Base-by-base conservation (phyloP, 1,140 invertebrate genomes). In the Panagrolaimus sp. region DNA sequence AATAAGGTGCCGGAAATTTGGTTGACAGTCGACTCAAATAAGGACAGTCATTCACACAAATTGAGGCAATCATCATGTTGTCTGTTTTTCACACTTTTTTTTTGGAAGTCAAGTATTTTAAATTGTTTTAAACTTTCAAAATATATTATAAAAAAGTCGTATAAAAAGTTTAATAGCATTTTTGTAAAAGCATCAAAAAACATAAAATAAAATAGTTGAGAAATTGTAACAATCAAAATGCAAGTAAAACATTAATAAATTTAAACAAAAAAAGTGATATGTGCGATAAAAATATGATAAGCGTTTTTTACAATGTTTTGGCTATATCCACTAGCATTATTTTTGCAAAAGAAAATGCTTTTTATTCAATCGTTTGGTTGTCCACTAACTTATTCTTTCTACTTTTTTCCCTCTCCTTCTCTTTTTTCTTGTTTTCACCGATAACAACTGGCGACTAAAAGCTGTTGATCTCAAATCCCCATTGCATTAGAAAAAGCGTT, bases 1-100 rank as follows among this genome's bases (percentile, higher is more conserved):
- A 58, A 58, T 58, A 58, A 58, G 52, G 52, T 58, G 52, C 52
- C 52, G 52, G 52, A 58, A 58, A 58, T 58, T 58, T 58, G 17
- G 21, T 58, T 28, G 28, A 38, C 32, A 58, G 28, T 21, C 17
- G 52, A 26, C 21, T 58, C 15, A 58, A 58, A 58, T 58, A 58
- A 58, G 17, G 52, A 28, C 52, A 21, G 52, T 38, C 32, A 58
- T 58, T 10, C 52, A 28, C 48, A 21, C 52, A 58, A 58, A 58
- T 58, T 58, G 52, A 58, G 52, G 21, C 52, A 58, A 58, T 58
- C 26, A 24, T 21, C 21, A 28, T 21, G 21, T 26, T 58, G 52
- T 58, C 52, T 58, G n/a, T 58, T n/a, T 58, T 58, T 21, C 52
- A 26, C 28, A 58, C 52, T 28, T 21, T 58, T n/a, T n/a, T 52